These are phyloP conservation scores for Labeo rohita DNA, from an alignment of 2,113 vertebrate species.

Conservation along the genomic window DNA sequence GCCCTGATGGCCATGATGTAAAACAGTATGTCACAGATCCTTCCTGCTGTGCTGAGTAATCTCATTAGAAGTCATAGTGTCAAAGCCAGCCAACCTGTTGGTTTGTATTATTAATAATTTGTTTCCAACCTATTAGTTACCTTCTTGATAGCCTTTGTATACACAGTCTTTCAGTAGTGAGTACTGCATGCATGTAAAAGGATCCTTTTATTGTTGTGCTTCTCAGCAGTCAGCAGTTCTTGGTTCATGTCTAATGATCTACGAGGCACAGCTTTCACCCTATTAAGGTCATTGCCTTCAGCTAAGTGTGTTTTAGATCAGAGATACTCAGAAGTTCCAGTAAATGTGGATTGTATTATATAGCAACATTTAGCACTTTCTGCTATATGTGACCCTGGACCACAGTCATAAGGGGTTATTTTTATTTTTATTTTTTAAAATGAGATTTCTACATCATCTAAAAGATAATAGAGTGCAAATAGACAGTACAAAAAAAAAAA, in stretches of 20 bases:
- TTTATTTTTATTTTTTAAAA: no score
- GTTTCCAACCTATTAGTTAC: not conserved
- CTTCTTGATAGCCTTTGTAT: not conserved
- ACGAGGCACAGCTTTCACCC: not conserved
- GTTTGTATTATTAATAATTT: not conserved
- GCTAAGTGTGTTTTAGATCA: not conserved
- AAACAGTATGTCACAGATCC: slow-evolving; percentile 31
- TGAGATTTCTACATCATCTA: no score
- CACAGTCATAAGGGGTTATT: no score
- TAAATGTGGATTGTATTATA: not conserved
- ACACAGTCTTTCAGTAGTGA: slow-evolving; percentile 15
- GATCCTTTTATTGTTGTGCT: not conserved
- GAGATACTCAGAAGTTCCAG: not conserved
- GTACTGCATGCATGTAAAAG: not conserved
- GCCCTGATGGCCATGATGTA: slow-evolving; percentile 36
- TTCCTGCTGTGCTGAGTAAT: slow-evolving; percentile 35
- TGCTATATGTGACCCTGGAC: not conserved
- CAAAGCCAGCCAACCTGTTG: not conserved
- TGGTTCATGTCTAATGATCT: slow-evolving; percentile 8
- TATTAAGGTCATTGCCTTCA: not conserved
- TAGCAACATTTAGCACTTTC: not conserved
- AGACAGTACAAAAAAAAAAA: no score
- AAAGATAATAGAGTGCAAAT: no score
- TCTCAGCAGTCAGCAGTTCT: not conserved
- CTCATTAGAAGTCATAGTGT: slow-evolving; percentile 27